Evolutionary conservation across 1,140 invertebrate genomes (phyloP), one percentile per base, ranked within the genome.

Genomic region (Macrobrachium rosenbergii): DNA sequence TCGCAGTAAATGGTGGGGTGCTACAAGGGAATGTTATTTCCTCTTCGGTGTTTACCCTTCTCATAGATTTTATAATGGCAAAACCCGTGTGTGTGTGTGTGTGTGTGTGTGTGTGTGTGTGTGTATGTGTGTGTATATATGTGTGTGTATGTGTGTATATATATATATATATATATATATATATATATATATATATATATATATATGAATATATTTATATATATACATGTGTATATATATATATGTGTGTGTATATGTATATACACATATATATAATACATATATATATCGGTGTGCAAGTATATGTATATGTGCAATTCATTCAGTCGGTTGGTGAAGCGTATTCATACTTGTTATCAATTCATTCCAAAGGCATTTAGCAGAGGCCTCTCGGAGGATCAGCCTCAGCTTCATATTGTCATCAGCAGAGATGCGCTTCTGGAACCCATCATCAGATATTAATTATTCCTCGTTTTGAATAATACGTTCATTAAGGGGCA

Each of bases 201-300:
- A 79, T 81, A 81, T 77, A 81, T 81, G 77, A 17, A 5, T 0
- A 83, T 73, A 83, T 78, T 81, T 28, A 83, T 78, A 83, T 3
- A 2, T 73, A 17, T 78, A 28, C 2, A 79, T 78, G 28, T 78
- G 5, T 73, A 83, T 78, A 83, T 73, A 79, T 78, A 83, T 73
- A 28, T 78, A 28, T 78, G 28, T 78, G 28, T 78, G 5, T 78
- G 37, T 2, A 79, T 78, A 21, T 78, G n/a, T 52, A 17, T 17
- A 21, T 73, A 73, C 28, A 73, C 23, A 88, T 83, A 86, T 78
- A 43, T 82, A 84, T 67, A 83, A 87, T 75, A 82, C 90, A 60
- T 19, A 79, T 60, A 79, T 23, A 62, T 60, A 79, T 23, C 14
- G 12, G 52, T 60, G 59, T 60, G 59, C n/a, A 79, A 16, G 52